These are phyloP conservation scores for Phasia obesa DNA, from an alignment of 2,888 invertebrate species.

Conservation along the genomic window DNA sequence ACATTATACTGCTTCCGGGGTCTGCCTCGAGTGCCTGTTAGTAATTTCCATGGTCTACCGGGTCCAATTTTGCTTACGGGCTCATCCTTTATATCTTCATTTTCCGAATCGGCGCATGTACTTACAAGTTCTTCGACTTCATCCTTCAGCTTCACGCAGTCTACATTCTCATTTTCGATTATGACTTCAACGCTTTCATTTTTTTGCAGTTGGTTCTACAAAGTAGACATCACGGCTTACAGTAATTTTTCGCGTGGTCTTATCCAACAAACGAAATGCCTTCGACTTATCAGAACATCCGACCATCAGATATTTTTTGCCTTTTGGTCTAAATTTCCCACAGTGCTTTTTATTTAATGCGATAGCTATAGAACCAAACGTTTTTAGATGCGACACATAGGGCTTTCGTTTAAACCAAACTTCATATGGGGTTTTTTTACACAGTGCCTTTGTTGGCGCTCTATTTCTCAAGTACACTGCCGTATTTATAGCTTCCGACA, in stretches of 20 bases:
- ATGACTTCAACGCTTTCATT: background rate
- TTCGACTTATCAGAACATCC: slow-evolving; percentile 59
- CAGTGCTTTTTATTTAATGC: slow-evolving; percentile 55
- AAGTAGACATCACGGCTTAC: slow-evolving; percentile 48
- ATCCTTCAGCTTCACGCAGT: background rate
- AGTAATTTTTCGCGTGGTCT: slow-evolving; percentile 18
- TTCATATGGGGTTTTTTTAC: slow-evolving; percentile 25
- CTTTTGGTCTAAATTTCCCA: slow-evolving; percentile 63
- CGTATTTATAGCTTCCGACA: too few species aligned
- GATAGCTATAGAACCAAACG: slow-evolving; percentile 59
- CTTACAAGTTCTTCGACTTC: background rate
- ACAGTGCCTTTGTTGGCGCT: too few species aligned
- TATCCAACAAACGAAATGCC: slow-evolving; percentile 49
- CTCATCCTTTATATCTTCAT: background rate
- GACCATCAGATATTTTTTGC: slow-evolving; percentile 55
- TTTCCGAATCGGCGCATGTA: too few species aligned
- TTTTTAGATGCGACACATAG: slow-evolving; percentile 58
- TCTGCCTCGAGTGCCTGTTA: slow-evolving; percentile 47
- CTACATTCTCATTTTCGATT: background rate
- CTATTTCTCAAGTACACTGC: too few species aligned
- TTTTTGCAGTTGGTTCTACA: too few species aligned
- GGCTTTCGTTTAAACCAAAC: slow-evolving; percentile 19
- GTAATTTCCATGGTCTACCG: slow-evolving; percentile 24
- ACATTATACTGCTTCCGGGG: slow-evolving; percentile 48
- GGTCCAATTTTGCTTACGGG: background rate